These are phyloP conservation scores for Dorcus parallelipipedus DNA, from an alignment of 2,888 invertebrate species.

Conservation along the genomic window DNA sequence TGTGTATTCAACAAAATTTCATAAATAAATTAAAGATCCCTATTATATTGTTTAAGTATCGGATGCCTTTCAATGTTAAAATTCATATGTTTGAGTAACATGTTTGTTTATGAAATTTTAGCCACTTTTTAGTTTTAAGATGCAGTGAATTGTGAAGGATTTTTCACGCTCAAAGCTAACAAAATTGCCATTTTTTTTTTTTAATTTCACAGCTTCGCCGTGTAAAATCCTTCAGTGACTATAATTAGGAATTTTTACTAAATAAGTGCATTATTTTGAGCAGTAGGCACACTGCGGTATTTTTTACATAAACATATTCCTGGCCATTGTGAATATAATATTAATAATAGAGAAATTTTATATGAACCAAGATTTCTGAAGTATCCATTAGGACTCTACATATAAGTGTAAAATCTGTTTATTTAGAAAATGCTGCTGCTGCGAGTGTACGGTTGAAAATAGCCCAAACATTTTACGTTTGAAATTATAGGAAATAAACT, in stretches of 20 bases:
- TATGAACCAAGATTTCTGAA: slow-evolving; percentile 21
- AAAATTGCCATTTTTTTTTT: slow-evolving; percentile 1
- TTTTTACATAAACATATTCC: slow-evolving; percentile 37
- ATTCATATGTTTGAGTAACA: slow-evolving; percentile 1
- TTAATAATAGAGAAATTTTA: slow-evolving; percentile 27
- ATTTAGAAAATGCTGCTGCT: slow-evolving; percentile 41
- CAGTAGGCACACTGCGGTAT: slow-evolving; percentile 31
- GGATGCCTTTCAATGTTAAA: slow-evolving; percentile 1
- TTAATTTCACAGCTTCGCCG: slow-evolving; percentile 17
- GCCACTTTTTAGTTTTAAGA: slow-evolving; percentile 2
- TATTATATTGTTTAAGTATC: slow-evolving; percentile 1
- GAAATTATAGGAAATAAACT: slow-evolving; percentile 34
- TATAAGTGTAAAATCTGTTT: slow-evolving; percentile 26
- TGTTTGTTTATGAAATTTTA: slow-evolving; percentile 7
- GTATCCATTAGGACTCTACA: not conserved
- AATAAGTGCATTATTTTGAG: slow-evolving; percentile 42
- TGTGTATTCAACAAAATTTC: slow-evolving; percentile 18
- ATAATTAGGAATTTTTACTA: slow-evolving; percentile 41
- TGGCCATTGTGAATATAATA: slow-evolving; percentile 26
- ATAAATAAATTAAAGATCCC: slow-evolving; percentile 2
- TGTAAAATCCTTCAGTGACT: slow-evolving; percentile 38
- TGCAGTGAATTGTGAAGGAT: slow-evolving; percentile 10
- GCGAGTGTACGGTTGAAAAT: slow-evolving; percentile 36
- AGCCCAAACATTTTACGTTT: slow-evolving; percentile 43
- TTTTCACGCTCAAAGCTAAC: slow-evolving; percentile 7